Conservation (phyloP, 2,797 vertebrate genomes). For the Alcedo quadribrachys region DNA sequence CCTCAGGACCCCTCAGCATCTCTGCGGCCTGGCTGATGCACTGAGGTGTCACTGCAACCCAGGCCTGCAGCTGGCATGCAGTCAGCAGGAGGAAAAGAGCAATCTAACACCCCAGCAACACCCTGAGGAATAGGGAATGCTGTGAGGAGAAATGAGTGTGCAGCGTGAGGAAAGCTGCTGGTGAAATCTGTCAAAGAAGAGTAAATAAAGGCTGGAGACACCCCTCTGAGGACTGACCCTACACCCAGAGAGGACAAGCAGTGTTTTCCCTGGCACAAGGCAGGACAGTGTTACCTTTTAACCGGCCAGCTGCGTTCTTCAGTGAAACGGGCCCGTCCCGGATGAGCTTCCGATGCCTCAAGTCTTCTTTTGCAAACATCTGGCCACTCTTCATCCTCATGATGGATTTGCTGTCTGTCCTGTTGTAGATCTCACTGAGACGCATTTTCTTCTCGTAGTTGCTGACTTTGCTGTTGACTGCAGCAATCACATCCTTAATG, state of each 20-base stretch:
- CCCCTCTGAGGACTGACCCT: background rate
- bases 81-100: background rate
- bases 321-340: slow-evolving; percentile 90
- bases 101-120: background rate
- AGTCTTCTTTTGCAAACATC: slow-evolving; percentile 94
- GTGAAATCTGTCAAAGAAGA: background rate
- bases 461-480: slow-evolving; percentile 92
- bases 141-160: fast-evolving
- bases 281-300: slow-evolving; percentile 85
- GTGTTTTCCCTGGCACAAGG: background rate
- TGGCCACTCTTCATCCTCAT: slow-evolving; percentile 96
- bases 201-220: background rate
- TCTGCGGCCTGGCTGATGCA: background rate
- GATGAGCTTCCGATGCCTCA: slow-evolving; percentile 89
- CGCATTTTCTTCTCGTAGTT: slow-evolving; percentile 92
- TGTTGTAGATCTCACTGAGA: slow-evolving; percentile 89
- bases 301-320: slow-evolving; percentile 84
- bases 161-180: background rate
- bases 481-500: slow-evolving; percentile 89
- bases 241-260: background rate
- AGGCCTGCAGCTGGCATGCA: background rate
- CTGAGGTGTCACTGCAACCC: background rate
- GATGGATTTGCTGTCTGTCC: slow-evolving; percentile 94
- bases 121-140: background rate
- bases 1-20: background rate